Base-by-base conservation (phyloP, 1,140 invertebrate species). In the Oreohelix idahoensis region DNA sequence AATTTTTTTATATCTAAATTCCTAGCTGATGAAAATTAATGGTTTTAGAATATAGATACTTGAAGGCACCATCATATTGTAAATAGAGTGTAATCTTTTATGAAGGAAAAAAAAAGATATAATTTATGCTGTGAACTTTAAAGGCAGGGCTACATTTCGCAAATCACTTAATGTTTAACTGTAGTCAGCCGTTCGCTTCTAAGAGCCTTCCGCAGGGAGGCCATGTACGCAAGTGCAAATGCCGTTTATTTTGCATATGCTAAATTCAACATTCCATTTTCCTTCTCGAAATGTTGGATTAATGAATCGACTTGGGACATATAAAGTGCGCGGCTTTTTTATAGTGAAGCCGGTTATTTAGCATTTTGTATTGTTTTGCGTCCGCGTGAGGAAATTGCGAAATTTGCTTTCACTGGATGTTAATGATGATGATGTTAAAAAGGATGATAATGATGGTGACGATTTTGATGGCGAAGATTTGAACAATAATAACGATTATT, bases 221-320 rank as follows among this genome's bases (percentile, higher is more conserved):
- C 63, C 63, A 32, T 66, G 63, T 66, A 29, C 29, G 63, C 63
- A 8, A 66, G 63, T 66, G 63, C 63, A 32, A 29, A 66, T 66
- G 63, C 20, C 29, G 2, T 29, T 5, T 17, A 32, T 66, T 66
- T 66, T 66, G 63, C 63, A 66, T 66, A 66, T 66, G 63, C 63
- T 66, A 66, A 66, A 66, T 66, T 66, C 63, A 32, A 66, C 63
- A 66, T 66, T 66, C 63, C 63, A 66, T 66, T 66, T 58, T 66
- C 63, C 29, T 32, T 20, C 1, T 66, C 2, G 8, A 29, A 66
- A 29, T 66, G 63, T 66, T 32, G 63, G 17, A 66, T 66, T 32
- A 32, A 66, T 66, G n/a, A 32, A 66, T 66, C 63, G 63, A 32
- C 29, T 32, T 66, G 63, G 63, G 29, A 66, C 20, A 66, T 66